Evolutionary conservation across 2,888 invertebrate genomes (phyloP), one percentile per base, ranked within the genome.

Genomic region (Cremastobaeus sp.): DNA sequence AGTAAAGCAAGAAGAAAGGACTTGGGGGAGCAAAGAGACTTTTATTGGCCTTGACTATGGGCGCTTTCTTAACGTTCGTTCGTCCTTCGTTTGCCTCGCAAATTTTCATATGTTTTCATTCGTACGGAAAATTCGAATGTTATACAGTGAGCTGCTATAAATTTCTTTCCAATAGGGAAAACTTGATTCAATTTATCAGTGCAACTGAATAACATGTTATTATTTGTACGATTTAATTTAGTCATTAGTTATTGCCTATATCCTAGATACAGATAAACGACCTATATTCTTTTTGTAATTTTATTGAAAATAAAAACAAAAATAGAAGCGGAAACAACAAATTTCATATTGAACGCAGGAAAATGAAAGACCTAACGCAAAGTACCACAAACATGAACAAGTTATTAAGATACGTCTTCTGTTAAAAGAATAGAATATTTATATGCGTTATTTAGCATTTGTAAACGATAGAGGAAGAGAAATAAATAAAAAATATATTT

Each of bases 101-200:
- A 85, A 86, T 86, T 86, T 86, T 86, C 86, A 86, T 86, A 86
- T 83, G 86, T 86, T 84, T 84, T 84, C 86, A 86, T 85, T 82
- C 86, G 81, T 79, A 85, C 78, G 86, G 86, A 87, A 87, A 87
- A 87, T 87, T 86, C 85, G 85, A 85, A 85, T 84, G 84, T 83
- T 83, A 81, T 83, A 77, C 62, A 57, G 57, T 59, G 57, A 39
- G 69, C 65, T 69, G 65, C 68, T 59, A 76, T 74, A 74, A 74
- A 76, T 71, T 71, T 62, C 57, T 47, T 34, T 55, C 47, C 54
- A 28, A 59, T 59, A 66, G 69, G 68, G 64, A 60, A 41, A 34
- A 50, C 54, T 60, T 60, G 68, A 74, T 74, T 76, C 73, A 60
- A 74, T 76, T 76, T 76, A 65, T 52, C 47, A 59, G 50, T 28